phyloP scores from a whole-genome alignment of 1,140 invertebrate species.

The Drosophila auraria region DNA sequence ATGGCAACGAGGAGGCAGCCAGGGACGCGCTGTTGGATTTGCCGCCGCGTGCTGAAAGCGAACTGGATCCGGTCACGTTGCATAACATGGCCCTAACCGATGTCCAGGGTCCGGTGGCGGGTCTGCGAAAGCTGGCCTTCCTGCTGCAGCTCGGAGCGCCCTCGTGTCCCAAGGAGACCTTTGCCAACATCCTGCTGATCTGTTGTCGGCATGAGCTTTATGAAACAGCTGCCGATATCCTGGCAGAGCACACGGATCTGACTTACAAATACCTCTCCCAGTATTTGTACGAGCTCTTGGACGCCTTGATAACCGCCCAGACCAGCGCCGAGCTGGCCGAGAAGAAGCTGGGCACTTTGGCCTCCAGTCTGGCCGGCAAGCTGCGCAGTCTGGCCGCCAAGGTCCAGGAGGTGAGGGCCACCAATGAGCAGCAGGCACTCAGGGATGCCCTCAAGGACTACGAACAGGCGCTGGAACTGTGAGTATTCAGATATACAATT shows the following conservation, averaged over 20 bases:
- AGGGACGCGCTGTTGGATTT: constrained; percentile 98
- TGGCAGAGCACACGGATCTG: constrained; percentile 98
- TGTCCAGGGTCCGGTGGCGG: constrained; percentile 93
- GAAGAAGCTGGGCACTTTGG: constrained; percentile 97
- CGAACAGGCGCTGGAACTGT: constrained; percentile 94
- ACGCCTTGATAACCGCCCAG: constrained; percentile 98
- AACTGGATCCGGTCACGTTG: constrained; percentile 98
- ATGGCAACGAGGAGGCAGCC: constrained; percentile 95
- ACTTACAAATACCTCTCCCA: constrained; percentile 98
- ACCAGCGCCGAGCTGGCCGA: constrained; percentile 99
- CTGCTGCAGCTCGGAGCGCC: constrained; percentile 98
- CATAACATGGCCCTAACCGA: constrained; percentile 99
- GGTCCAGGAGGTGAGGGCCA: constrained; percentile 95
- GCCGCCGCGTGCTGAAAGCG: constrained; percentile 98
- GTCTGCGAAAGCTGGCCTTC: constrained; percentile 99
- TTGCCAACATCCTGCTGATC: constrained; percentile 97
- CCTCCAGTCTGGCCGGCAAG: constrained; percentile 95
- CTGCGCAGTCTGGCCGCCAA: constrained; percentile 97
- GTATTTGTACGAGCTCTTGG: constrained; percentile 95
- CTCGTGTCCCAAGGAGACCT: constrained; percentile 95
- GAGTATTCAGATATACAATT: background rate
- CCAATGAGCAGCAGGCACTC: constrained; percentile 94
- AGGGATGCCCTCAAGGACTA: constrained; percentile 97
- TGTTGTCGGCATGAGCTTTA: constrained; percentile 99
- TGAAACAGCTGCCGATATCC: constrained; percentile 98